These are phyloP conservation scores for Augochlorella aurata DNA, from an alignment of 2,888 invertebrate species.

Conservation along the genomic window DNA sequence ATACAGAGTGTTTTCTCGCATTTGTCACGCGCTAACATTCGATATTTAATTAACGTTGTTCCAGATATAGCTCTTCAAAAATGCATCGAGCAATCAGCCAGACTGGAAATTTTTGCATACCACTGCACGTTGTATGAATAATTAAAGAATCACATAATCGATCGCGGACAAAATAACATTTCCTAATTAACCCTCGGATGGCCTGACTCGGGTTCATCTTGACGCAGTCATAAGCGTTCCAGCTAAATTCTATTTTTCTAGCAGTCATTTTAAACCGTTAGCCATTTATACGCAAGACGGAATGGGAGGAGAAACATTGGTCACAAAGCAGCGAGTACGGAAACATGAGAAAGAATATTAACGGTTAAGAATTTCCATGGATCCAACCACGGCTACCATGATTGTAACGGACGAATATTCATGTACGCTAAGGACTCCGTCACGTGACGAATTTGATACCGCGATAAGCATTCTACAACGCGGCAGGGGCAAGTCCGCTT, in stretches of 20 bases:
- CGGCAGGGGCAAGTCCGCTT: background rate
- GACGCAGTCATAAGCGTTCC: background rate
- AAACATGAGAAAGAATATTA: background rate
- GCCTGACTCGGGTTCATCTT: background rate
- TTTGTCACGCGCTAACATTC: no score
- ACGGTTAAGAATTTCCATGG: background rate
- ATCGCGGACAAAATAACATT: no score
- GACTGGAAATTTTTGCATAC: no score
- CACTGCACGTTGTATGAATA: no score
- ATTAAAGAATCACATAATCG: no score
- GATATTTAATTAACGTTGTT: no score
- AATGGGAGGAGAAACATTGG: background rate
- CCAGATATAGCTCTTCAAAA: no score
- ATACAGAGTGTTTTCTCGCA: no score
- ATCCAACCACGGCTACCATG: background rate
- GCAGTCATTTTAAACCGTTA: background rate
- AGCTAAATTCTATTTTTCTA: background rate
- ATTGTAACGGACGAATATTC: background rate
- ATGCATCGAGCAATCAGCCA: no score
- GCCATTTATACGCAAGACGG: background rate
- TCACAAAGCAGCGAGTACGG: no score
- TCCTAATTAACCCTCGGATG: background rate
- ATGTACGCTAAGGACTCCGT: background rate
- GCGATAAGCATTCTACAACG: background rate
- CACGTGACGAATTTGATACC: background rate